phyloP scores from a whole-genome alignment of 1,140 invertebrate species.

The Marisa cornuarietis region DNA sequence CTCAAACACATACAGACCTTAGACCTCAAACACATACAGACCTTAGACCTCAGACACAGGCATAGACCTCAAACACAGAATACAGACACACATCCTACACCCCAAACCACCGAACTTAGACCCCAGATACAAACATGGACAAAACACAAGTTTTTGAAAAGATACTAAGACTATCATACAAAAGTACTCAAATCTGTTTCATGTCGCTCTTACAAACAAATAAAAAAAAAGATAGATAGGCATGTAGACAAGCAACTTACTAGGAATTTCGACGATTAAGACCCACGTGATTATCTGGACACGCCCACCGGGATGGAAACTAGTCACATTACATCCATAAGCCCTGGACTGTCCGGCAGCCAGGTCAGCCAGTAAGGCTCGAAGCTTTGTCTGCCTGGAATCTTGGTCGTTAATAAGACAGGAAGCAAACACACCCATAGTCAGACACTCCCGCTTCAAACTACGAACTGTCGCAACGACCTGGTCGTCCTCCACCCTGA shows the following conservation, averaged over 20 bases:
- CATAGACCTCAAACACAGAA: no score
- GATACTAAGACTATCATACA: no score
- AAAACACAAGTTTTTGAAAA: no score
- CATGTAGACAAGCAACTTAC: slow-evolving; percentile 1
- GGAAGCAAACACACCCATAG: neutral
- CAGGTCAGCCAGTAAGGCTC: neutral
- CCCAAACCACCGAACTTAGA: no score
- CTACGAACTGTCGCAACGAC: neutral
- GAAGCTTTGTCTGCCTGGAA: neutral
- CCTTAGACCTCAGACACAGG: no score
- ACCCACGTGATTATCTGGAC: neutral
- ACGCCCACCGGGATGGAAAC: neutral
- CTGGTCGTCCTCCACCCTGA: neutral
- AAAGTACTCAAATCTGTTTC: no score
- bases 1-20: no score
- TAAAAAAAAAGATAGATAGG: no score
- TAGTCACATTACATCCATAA: slow-evolving; percentile 20
- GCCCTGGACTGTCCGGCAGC: neutral
- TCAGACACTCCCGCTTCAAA: neutral
- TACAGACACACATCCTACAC: no score
- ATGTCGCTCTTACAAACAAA: no score
- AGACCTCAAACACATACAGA: no score
- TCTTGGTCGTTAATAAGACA: slow-evolving; percentile 15
- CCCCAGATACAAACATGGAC: no score
- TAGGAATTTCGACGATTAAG: neutral